Evolutionary conservation across 2,888 invertebrate species (phyloP).

Genomic region (Ophion costatus): DNA sequence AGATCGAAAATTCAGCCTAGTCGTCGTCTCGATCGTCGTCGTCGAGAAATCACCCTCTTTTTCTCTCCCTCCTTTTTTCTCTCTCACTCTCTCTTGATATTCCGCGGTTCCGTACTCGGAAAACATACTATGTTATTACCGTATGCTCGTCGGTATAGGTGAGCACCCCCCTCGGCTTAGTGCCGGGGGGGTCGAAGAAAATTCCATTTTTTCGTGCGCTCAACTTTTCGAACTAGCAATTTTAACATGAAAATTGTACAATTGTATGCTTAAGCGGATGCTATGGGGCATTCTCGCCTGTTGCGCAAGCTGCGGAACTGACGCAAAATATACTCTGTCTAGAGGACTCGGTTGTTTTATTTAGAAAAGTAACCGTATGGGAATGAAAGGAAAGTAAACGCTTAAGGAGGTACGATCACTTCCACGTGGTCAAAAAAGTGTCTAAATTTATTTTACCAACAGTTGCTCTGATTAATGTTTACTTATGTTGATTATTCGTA

Average conservation of each 20-base stretch:
- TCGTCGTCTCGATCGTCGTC: slow-evolving; percentile 69
- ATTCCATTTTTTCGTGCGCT: slow-evolving; percentile 21
- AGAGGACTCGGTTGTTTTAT: neutral
- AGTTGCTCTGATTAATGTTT: too few relatives aligned
- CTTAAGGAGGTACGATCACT: neutral
- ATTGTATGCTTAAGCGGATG: neutral
- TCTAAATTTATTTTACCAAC: too few relatives aligned
- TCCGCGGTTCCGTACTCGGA: slow-evolving; percentile 23
- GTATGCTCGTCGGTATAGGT: slow-evolving; percentile 30
- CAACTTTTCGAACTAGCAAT: slow-evolving; percentile 2
- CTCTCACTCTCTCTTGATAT: slow-evolving; percentile 28
- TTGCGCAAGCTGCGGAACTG: too few relatives aligned
- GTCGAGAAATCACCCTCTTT: slow-evolving; percentile 42
- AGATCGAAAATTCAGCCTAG: slow-evolving; percentile 52
- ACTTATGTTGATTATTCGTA: too few relatives aligned
- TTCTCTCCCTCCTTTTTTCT: neutral
- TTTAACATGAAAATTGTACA: neutral
- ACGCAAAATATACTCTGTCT: neutral
- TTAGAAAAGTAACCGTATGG: neutral
- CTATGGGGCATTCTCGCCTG: too few relatives aligned
- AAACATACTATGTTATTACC: slow-evolving; percentile 37
- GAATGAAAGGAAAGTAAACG: neutral
- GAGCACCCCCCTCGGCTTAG: neutral
- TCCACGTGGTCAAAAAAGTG: too few relatives aligned
- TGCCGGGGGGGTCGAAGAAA: slow-evolving; percentile 29